Evolutionary conservation across 2,113 vertebrate genomes (phyloP), one percentile per base, ranked within the genome.

Genomic region (Corynorhinus townsendii): DNA sequence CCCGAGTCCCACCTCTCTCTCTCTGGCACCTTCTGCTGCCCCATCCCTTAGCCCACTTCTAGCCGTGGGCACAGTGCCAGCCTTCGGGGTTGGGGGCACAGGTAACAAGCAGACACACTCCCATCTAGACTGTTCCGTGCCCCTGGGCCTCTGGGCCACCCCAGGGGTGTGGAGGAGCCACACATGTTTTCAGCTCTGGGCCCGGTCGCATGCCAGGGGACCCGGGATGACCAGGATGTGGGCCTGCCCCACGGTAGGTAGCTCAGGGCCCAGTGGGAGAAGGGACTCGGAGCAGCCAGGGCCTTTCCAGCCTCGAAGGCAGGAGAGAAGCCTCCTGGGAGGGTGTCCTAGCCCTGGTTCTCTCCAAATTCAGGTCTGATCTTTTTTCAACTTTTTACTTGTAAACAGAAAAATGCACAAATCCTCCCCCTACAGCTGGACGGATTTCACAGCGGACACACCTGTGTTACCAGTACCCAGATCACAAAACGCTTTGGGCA

Each of bases 161-260:
- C 69, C 22, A 56, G 52, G 35, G 20, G 7, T 10, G 0, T 1
- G 54, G 28, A 40, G 43, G 43, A 38, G 45, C 59, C 84, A n/a
- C 5, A n/a, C 11, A 0, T 8, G 28, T 33, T 7, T 38, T n/a
- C 62, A 14, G 69, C 38, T 79, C 69, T 30, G 35, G 16, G 59
- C 77, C n/a, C 3, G 2, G 62, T 7, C 30, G 40, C 22, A 16
- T 0, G 5, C 22, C 20, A 3, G n/a, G 81, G 38, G 11, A 59
- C 72, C 16, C 6, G 2, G 24, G 47, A 33, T 12, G 38, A n/a
- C 28, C 26, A 20, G 49, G 68, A n/a, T 2, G 0, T 9, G 10
- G 7, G 11, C 5, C 62, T 49, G 30, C 59, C 62, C 38, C 10
- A 3, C 3, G 24, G 4, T 85, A 17, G 45, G 20, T 2, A 4